A percentile compares a stretch with the other conserved stretches of the same genome.
phyloP scores from a whole-genome alignment of 1,140 invertebrate species.

The Formica exsecta region DNA sequence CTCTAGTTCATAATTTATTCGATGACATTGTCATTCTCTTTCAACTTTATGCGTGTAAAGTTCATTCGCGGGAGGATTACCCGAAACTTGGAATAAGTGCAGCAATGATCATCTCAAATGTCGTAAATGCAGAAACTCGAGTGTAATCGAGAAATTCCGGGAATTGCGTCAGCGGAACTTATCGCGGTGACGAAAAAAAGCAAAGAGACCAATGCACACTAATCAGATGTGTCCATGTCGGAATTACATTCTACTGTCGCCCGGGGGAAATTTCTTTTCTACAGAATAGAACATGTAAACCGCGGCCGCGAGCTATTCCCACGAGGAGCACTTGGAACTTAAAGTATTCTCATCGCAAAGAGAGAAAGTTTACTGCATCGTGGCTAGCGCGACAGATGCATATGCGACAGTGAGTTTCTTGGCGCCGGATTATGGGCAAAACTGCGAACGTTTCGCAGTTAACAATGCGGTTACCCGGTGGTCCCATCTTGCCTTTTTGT shows the following conservation, averaged over 20 bases:
- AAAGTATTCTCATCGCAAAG: conserved; percentile 39
- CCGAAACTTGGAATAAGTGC: conserved; percentile 19
- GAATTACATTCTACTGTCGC: conserved; percentile 42
- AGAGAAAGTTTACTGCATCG: conserved; percentile 52
- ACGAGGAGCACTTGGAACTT: conserved; percentile 47
- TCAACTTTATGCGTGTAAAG: not conserved
- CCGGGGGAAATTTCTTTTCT: conserved; percentile 50
- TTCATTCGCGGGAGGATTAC: conserved; percentile 14
- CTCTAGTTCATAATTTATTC: not conserved
- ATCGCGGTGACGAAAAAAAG: conserved; percentile 19
- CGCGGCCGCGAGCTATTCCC: not conserved
- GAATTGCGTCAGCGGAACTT: conserved; percentile 37
- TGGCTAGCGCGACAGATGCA: conserved; percentile 45
- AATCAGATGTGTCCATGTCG: conserved; percentile 43
- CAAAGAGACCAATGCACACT: conserved; percentile 14
- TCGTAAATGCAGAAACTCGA: conserved; percentile 47
- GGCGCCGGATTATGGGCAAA: conserved; percentile 32
- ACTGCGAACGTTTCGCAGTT: conserved; percentile 54
- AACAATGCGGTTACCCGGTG: conserved; percentile 52
- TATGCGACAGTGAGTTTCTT: conserved; percentile 47
- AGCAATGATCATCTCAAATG: conserved; percentile 19
- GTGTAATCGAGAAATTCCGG: conserved; percentile 53
- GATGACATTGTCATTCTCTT: not conserved
- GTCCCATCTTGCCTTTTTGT: conserved; percentile 35
- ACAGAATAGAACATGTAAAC: conserved; percentile 32